Evolutionary conservation across 2,113 vertebrate genomes (phyloP), one percentile per base, ranked within the genome.

Genomic region (Atlantisia rogersi): DNA sequence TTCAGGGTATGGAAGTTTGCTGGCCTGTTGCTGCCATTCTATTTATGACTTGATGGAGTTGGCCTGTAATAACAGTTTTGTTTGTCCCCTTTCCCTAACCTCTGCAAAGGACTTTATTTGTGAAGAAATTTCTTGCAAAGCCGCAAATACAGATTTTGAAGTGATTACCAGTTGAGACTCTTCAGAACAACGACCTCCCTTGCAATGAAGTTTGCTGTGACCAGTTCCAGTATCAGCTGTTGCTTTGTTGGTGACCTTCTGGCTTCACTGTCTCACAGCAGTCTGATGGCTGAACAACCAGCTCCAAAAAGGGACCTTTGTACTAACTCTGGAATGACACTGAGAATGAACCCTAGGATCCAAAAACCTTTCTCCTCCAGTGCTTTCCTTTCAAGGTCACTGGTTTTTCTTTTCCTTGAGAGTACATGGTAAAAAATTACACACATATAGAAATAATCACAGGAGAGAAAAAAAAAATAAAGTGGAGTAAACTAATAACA

Each of bases 81-180:
- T 69, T 82, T 0, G 0, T 58, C 9, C 15, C 4, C 31, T 85
- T 89, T 68, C 24, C 55, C 39, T 39, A 59, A 67, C 15, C 17
- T 88, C 75, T 80, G 58, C n/a, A 74, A 55, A 86, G 60, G 78
- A 95, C 40, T 46, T 88, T 92, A 95, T 46, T 95, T 46, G 48
- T 60, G 82, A 96, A 96, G 86, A 95, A 95, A 94, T 90, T 53
- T 90, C 92, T 96, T 96, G 85, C 84, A 94, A 97, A 94, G 63
- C n/a, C 90, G 53, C 75, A 96, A 95, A 76, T 71, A 69, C 32
- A 71, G 62, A 71, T 95, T 96, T 94, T 58, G 56, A 96, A 97
- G 74, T 16, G 5, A 74, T 96, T 95, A 15, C 64, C 64, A 48
- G 22, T 22, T 87, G 63, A 60, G 32, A 32, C 3, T 82, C 59